Evolutionary conservation across 2,797 vertebrate species (phyloP).

Genomic region (Sciurus vulgaris): DNA sequence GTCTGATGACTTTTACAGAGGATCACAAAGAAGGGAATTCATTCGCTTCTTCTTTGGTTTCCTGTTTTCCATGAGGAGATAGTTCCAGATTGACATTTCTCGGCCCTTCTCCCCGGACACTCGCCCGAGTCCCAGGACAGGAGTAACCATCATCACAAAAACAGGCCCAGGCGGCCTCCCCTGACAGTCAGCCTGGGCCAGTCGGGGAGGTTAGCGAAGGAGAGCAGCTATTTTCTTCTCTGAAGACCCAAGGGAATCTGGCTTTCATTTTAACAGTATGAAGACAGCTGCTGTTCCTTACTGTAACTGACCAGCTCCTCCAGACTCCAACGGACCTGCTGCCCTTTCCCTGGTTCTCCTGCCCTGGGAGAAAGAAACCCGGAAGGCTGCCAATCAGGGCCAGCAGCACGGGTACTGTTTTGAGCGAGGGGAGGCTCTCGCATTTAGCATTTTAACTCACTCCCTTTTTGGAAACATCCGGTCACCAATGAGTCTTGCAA

Average conservation of each 20-base stretch:
- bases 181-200: neutral
- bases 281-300: neutral
- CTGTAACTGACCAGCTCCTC: too few relatives aligned
- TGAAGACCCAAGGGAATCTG: neutral
- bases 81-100: neutral
- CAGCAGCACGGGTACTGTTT: neutral
- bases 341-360: neutral
- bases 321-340: neutral
- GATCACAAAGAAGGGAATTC: neutral
- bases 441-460: conserved; percentile 1
- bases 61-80: conserved; percentile 23
- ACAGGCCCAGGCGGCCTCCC: neutral
- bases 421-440: neutral
- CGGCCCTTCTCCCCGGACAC: neutral
- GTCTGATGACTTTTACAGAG: conserved; percentile 40
- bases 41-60: neutral
- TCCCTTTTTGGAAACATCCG: conserved; percentile 56
- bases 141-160: neutral
- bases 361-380: neutral
- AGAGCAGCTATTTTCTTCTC: neutral
- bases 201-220: neutral
- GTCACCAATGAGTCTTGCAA: conserved; percentile 25
- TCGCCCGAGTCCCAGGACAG: neutral
- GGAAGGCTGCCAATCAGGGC: neutral
- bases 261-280: neutral